Evolutionary conservation across 2,113 vertebrate genomes (phyloP), one percentile per base, ranked within the genome.

Genomic region (Copsychus sechellarum): DNA sequence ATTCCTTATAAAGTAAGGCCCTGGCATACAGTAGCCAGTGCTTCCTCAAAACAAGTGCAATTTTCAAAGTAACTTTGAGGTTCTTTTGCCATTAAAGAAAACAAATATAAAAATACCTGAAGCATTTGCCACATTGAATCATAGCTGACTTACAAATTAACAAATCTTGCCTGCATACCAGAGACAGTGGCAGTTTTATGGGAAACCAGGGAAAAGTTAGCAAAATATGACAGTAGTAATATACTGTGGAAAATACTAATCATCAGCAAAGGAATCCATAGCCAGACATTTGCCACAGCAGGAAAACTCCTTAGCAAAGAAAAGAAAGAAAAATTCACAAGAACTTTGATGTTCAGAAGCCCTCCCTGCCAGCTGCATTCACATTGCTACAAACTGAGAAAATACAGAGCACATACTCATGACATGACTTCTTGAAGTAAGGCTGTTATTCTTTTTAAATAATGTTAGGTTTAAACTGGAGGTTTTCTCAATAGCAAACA

Each of bases 231-330:
- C 71, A 89, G 91, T 70, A 83, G 33, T 51, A 82, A 95, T 53
- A 83, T 21, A 70, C 74, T 66, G 78, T 17, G 88, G 94, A 96
- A 95, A 95, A 62, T 86, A 90, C 54, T 73, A 66, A 93, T 82
- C 58, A 85, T 66, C 90, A 86, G 43, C 79, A 87, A 96, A 95
- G 71, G 81, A 96, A 95, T 94, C 93, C 74, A 77, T 51, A 88
- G 62, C 78, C 65, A 89, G 73, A 47, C 78, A 87, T 90, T 82
- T 69, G 70, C 62, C 51, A 92, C 45, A 90, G 87, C 71, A 93
- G 91, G 81, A 92, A 92, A 95, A 95, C 38, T 95, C 58, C 50
- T 95, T 47, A 93, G 71, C 34, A 91, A 77, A 69, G 81, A 86
- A 84, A n/a, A 23, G 28, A 45, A 51, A 73, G 8, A 51, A 81